Evolutionary conservation across 2,888 invertebrate species (phyloP).

Genomic region (Malthinus seriepunctatus): DNA sequence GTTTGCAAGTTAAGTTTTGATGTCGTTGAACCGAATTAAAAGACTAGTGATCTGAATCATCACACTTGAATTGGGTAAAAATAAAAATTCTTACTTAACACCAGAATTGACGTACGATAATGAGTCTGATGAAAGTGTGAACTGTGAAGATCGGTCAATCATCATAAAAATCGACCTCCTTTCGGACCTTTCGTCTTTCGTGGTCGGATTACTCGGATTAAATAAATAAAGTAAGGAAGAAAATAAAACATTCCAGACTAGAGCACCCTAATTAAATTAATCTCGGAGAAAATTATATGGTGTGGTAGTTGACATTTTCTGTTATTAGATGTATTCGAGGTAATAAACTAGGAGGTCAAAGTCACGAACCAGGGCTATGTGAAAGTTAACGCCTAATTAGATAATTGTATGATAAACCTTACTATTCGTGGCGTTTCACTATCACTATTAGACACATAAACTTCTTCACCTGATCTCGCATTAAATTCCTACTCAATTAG

Average conservation of each 20-base stretch:
- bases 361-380: conserved; percentile 7
- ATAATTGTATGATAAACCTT: conserved; percentile 4
- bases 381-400: conserved; percentile 5
- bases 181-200: no score
- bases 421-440: neutral
- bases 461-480: no score
- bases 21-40: conserved; percentile 51
- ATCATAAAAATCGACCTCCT: no score
- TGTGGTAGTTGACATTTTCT: conserved; percentile 2
- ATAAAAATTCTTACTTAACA: no score
- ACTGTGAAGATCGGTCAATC: no score
- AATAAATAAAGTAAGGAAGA: no score
- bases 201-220: no score
- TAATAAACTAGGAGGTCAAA: conserved; percentile 6
- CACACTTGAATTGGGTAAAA: conserved; percentile 10
- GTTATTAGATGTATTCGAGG: conserved; percentile 4
- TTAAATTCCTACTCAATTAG: no score
- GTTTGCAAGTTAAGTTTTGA: conserved; percentile 21
- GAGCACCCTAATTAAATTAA: conserved; percentile 2
- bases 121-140: no score
- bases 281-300: conserved; percentile 1
- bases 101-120: no score
- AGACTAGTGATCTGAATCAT: conserved; percentile 20
- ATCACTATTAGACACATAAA: no score
- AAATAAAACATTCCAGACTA: no score